These are phyloP conservation scores for Ennomos fuscantarius DNA, from an alignment of 2,888 invertebrate genomes.

Conservation along the genomic window DNA sequence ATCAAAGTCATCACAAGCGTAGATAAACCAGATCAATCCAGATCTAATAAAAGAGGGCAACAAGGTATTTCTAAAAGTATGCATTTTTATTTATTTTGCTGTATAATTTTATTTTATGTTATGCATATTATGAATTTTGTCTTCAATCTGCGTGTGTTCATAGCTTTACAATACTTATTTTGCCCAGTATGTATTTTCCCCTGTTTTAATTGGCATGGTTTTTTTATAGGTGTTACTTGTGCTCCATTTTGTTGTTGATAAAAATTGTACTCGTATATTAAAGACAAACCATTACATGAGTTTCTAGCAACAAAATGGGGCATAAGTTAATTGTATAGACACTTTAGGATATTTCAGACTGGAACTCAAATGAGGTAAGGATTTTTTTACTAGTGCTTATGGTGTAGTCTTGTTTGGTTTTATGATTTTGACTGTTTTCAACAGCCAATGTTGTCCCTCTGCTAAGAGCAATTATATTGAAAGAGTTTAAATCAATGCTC, in stretches of 20 bases:
- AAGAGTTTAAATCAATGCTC: too few relatives aligned
- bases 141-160: slow-evolving; percentile 70
- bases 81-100: slow-evolving; percentile 1
- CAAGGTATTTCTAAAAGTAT: slow-evolving; percentile 46
- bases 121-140: slow-evolving; percentile 16
- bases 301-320: slow-evolving; percentile 23
- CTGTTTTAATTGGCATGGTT: slow-evolving; percentile 38
- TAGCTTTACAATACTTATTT: slow-evolving; percentile 59
- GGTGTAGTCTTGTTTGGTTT: too few relatives aligned
- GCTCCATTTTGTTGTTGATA: slow-evolving; percentile 13
- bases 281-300: slow-evolving; percentile 15
- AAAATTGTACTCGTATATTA: slow-evolving; percentile 2
- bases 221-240: slow-evolving; percentile 14
- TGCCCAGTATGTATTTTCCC: slow-evolving; percentile 35
- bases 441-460: too few relatives aligned
- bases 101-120: slow-evolving; percentile 7
- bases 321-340: slow-evolving; percentile 9
- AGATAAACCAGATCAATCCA: slow-evolving; percentile 42
- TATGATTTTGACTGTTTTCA: too few relatives aligned
- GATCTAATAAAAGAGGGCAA: slow-evolving; percentile 37
- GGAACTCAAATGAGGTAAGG: neutral
- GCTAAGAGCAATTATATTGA: too few relatives aligned
- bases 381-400: neutral
- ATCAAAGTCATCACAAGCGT: slow-evolving; percentile 67
- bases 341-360: slow-evolving; percentile 3